Conservation (phyloP, 2,113 vertebrate genomes). For the Cryptoleucopteryx plumbea region DNA sequence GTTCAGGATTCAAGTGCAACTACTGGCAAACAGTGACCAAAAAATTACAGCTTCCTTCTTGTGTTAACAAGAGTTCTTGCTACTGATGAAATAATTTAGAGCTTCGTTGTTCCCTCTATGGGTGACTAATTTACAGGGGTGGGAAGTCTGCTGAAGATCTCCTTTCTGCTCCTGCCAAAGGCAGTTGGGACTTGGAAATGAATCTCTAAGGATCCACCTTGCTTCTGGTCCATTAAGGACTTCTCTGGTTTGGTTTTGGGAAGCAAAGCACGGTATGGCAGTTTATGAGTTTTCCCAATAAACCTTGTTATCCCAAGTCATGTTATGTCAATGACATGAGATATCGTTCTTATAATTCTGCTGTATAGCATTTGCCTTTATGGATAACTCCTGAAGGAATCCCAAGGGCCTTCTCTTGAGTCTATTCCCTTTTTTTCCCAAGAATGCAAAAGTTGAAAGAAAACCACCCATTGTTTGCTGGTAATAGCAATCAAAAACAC, state of each 20-base stretch:
- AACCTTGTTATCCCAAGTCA: background rate
- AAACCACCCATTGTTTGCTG: background rate
- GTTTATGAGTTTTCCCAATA: background rate
- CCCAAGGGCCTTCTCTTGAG: background rate
- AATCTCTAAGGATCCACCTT: background rate
- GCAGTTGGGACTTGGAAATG: background rate
- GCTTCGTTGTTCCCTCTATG: background rate
- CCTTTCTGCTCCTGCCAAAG: background rate
- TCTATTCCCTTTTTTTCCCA: background rate
- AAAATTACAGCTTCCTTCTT: background rate
- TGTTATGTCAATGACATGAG: background rate
- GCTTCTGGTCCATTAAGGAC: background rate
- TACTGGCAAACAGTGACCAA: background rate
- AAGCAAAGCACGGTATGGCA: background rate
- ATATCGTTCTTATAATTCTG: background rate
- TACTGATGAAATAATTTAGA: constrained; percentile 29
- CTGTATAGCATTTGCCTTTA: background rate
- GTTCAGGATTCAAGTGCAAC: background rate
- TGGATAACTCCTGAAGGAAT: background rate
- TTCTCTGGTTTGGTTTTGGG: background rate
- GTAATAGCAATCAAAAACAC: constrained; percentile 32
- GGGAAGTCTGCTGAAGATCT: background rate
- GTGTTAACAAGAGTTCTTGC: background rate
- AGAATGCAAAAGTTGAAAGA: background rate
- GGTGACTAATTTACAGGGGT: background rate